Evolutionary conservation across 2,888 invertebrate genomes (phyloP).

Genomic region (Leptogaster cylindrica): DNA sequence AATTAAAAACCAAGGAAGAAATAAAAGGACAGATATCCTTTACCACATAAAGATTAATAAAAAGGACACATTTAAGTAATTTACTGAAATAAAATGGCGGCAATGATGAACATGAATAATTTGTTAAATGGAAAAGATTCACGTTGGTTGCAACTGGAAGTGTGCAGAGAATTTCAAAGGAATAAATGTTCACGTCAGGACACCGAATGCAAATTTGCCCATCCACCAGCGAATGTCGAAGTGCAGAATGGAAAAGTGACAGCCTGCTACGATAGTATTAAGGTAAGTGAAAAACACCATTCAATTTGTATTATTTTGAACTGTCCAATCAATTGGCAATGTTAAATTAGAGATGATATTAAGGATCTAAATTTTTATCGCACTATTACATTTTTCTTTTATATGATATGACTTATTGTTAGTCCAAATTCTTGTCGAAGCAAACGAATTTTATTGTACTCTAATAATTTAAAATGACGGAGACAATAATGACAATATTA

Average conservation of each 20-base stretch:
- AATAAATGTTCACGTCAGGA: conserved; percentile 99
- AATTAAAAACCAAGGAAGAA: conserved; percentile 16
- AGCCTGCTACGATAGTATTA: conserved; percentile 99
- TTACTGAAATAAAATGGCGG: conserved; percentile 71
- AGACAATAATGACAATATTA: too few species aligned
- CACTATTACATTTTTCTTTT: too few species aligned
- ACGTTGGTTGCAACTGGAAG: conserved; percentile 99
- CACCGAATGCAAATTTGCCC: conserved; percentile 99
- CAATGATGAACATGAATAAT: conserved; percentile 97
- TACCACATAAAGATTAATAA: conserved; percentile 44
- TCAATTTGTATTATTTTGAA: not conserved
- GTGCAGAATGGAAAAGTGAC: conserved; percentile 99
- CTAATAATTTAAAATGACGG: too few species aligned
- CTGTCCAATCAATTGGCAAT: not conserved
- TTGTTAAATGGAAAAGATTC: conserved; percentile 98
- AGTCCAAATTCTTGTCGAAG: too few species aligned
- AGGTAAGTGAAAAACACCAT: conserved; percentile 73
- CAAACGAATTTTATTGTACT: too few species aligned
- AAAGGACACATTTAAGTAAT: conserved; percentile 46
- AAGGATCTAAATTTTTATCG: too few species aligned
- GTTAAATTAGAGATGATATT: too few species aligned
- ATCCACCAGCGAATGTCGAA: conserved; percentile 99
- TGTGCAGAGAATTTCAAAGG: conserved; percentile 98
- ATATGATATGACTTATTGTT: too few species aligned
- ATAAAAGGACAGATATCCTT: conserved; percentile 11